These are phyloP conservation scores for Parapristionchus giblindavisi DNA, from an alignment of 2,888 invertebrate genomes.

Conservation along the genomic window DNA sequence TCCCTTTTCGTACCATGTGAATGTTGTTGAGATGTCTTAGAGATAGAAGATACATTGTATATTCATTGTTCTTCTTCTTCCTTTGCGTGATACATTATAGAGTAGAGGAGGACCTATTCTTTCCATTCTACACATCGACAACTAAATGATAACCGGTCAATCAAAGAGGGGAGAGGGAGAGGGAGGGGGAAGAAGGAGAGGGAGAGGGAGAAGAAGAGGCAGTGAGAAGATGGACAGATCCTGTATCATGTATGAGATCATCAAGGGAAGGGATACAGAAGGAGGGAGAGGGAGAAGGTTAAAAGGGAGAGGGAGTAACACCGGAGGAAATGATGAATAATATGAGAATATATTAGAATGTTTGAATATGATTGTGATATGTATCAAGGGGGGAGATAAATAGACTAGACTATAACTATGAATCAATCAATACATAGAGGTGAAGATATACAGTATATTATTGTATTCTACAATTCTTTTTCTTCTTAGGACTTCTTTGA, in stretches of 20 bases:
- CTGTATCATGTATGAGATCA: too few species aligned
- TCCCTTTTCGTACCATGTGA: too few species aligned
- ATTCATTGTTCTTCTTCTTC: slow-evolving; percentile 28
- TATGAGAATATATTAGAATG: not conserved
- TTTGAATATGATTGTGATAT: not conserved
- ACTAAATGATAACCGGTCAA: too few species aligned
- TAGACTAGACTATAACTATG: too few species aligned
- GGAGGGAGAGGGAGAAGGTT: slow-evolving; percentile 7
- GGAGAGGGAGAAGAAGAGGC: not conserved
- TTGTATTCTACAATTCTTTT: slow-evolving; percentile 57
- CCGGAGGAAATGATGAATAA: slow-evolving; percentile 12
- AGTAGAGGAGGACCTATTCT: not conserved
- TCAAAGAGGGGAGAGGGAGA: not conserved
- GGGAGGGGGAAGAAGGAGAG: slow-evolving; percentile 8
- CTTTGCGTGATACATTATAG: too few species aligned
- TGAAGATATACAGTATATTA: slow-evolving; percentile 24
- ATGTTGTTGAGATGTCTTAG: too few species aligned
- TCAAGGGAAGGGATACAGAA: slow-evolving; percentile 4
- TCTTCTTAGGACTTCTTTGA: slow-evolving; percentile 44
- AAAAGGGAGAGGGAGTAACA: slow-evolving; percentile 1
- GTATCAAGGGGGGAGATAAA: too few species aligned
- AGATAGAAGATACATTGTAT: not conserved
- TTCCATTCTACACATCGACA: slow-evolving; percentile 16
- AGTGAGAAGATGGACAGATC: not conserved
- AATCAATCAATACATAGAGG: not conserved